phyloP scores from a whole-genome alignment of 2,113 vertebrate species.

The Hyla sarda region DNA sequence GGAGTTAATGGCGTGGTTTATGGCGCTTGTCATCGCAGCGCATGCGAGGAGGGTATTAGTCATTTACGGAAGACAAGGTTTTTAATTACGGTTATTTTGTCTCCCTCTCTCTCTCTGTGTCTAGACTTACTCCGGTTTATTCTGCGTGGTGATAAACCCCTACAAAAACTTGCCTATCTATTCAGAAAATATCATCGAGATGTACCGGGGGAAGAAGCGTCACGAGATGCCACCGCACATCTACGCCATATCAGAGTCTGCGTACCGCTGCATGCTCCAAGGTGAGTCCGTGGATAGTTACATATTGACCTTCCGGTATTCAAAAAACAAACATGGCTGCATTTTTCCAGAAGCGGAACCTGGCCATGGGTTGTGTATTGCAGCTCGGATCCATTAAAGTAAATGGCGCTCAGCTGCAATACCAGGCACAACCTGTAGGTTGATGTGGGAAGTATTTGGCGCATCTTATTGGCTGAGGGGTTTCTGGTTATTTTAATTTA shows the following conservation, averaged over 20 bases:
- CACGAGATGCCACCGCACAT: conserved; percentile 99
- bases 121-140: conserved; percentile 97
- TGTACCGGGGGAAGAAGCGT: conserved; percentile 98
- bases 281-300: conserved; percentile 77
- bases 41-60: not conserved
- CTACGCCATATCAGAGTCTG: conserved; percentile 96
- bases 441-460: too few relatives aligned
- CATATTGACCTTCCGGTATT: not conserved
- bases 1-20: not conserved
- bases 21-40: not conserved
- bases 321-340: not conserved
- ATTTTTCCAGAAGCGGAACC: not conserved
- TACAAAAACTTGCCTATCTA: conserved; percentile 99
- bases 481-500: too few relatives aligned
- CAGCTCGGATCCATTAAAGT: not conserved
- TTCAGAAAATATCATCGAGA: conserved; percentile 97
- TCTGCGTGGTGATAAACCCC: conserved; percentile 98
- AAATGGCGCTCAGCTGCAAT: not conserved
- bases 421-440: not conserved
- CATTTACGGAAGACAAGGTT: not conserved
- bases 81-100: conserved; percentile 47
- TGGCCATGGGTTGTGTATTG: not conserved
- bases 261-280: conserved; percentile 98
- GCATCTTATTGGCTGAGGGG: too few relatives aligned
- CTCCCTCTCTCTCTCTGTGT: conserved; percentile 55